Conservation (phyloP, 2,113 vertebrate genomes). For the Aphyosemion australe region DNA sequence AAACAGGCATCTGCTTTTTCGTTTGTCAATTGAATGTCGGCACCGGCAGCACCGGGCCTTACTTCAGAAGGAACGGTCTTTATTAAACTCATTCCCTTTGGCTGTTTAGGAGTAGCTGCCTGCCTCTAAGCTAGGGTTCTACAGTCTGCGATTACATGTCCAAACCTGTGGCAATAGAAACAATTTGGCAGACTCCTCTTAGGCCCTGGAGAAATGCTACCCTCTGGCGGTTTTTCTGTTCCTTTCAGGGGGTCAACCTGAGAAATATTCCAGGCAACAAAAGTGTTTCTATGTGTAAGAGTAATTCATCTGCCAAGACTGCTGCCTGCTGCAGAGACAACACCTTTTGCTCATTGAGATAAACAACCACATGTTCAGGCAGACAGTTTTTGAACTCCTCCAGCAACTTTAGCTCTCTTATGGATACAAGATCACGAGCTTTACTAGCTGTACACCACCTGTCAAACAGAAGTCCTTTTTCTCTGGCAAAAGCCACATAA, state of each 20-base stretch:
- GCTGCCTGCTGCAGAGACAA: background rate
- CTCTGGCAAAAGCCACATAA: no score
- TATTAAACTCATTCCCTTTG: background rate
- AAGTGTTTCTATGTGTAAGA: background rate
- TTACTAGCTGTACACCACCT: no score
- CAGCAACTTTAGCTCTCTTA: background rate
- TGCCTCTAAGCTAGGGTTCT: background rate
- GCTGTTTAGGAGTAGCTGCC: background rate
- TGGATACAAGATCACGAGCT: no score
- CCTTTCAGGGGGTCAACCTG: background rate
- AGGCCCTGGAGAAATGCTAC: background rate
- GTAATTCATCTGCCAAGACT: background rate
- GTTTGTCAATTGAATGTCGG: background rate
- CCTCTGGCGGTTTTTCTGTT: background rate
- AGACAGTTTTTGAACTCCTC: background rate
- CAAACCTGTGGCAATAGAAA: background rate
- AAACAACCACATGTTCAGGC: background rate
- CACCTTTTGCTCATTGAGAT: background rate
- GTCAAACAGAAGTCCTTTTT: no score
- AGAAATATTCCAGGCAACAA: background rate
- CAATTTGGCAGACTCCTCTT: background rate
- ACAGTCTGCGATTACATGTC: background rate
- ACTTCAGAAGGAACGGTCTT: background rate
- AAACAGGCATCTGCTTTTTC: background rate
- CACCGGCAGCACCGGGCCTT: no score